These are phyloP conservation scores for Calliopum simillimum DNA, from an alignment of 2,888 invertebrate species.

Conservation along the genomic window DNA sequence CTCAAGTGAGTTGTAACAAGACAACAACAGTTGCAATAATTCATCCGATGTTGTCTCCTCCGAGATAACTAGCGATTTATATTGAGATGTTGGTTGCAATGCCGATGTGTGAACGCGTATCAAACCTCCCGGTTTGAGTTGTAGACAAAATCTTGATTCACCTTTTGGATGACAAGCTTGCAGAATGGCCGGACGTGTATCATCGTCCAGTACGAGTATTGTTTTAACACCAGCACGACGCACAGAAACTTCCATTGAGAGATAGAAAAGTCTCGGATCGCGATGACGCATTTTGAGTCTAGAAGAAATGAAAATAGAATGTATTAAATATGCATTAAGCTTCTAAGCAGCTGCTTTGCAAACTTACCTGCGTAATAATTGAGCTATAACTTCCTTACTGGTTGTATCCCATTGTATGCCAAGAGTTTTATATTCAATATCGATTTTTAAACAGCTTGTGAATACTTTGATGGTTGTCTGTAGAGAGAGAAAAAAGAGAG, in stretches of 20 bases:
- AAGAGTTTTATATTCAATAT: slow-evolving; percentile 96
- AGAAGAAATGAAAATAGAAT: neutral
- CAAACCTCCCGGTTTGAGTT: slow-evolving; percentile 89
- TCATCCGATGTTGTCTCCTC: slow-evolving; percentile 91
- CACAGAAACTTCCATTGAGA: slow-evolving; percentile 94
- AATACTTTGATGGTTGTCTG: slow-evolving; percentile 94
- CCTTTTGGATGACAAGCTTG: slow-evolving; percentile 95
- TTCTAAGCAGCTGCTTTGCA: too few species aligned
- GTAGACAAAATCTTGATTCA: slow-evolving; percentile 90
- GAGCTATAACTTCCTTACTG: slow-evolving; percentile 86
- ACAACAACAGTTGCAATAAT: slow-evolving; percentile 83
- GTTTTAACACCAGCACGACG: slow-evolving; percentile 85
- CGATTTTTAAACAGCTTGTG: slow-evolving; percentile 88
- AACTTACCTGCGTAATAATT: slow-evolving; percentile 83
- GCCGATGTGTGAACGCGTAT: slow-evolving; percentile 93
- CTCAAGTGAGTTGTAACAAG: slow-evolving; percentile 86
- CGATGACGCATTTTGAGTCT: slow-evolving; percentile 86
- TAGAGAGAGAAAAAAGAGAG: slow-evolving; percentile 52
- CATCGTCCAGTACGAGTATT: slow-evolving; percentile 85
- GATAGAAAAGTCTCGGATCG: slow-evolving; percentile 91
- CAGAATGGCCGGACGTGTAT: slow-evolving; percentile 88
- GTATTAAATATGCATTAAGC: neutral
- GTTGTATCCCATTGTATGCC: slow-evolving; percentile 90
- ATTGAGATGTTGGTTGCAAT: slow-evolving; percentile 90
- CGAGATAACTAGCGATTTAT: slow-evolving; percentile 90